Percentiles rank a stretch among this genome's conserved stretches.
These are phyloP conservation scores for Lineus longissimus DNA, from an alignment of 1,140 invertebrate species.

Conservation along the genomic window DNA sequence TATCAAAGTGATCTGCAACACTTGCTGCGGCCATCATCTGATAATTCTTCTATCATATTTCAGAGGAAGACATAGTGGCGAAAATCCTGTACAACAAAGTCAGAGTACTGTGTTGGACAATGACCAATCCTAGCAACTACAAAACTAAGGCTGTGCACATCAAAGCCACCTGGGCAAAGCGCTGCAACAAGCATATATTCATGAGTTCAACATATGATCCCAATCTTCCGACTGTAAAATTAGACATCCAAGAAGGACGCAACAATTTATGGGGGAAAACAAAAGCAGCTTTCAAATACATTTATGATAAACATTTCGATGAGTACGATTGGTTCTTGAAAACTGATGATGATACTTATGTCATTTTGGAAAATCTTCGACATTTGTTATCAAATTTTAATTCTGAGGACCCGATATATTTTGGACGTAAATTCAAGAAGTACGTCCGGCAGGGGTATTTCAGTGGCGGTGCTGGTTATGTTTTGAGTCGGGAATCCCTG, in stretches of 20 bases:
- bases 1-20: no score
- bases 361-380: conserved; percentile 54
- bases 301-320: conserved; percentile 60
- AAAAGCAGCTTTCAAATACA: conserved; percentile 55
- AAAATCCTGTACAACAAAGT: conserved; percentile 62
- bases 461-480: conserved; percentile 47
- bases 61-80: conserved; percentile 60
- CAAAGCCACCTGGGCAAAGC: conserved; percentile 89
- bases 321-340: conserved; percentile 84
- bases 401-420: conserved; percentile 28
- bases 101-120: conserved; percentile 87
- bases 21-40: no score
- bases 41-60: conserved; percentile 7
- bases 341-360: conserved; percentile 89
- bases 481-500: conserved; percentile 45
- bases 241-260: conserved; percentile 21
- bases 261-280: conserved; percentile 24
- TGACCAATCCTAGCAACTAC: conserved; percentile 87
- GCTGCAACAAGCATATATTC: conserved; percentile 84
- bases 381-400: conserved; percentile 36
- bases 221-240: conserved; percentile 37
- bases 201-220: conserved; percentile 25
- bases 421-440: conserved; percentile 31
- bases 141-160: conserved; percentile 84
- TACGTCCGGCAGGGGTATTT: conserved; percentile 39